A percentile compares a stretch with the other conserved stretches of the same genome.
phyloP scores from a whole-genome alignment of 2,797 vertebrate genomes.

The Lepus oiostolus region DNA sequence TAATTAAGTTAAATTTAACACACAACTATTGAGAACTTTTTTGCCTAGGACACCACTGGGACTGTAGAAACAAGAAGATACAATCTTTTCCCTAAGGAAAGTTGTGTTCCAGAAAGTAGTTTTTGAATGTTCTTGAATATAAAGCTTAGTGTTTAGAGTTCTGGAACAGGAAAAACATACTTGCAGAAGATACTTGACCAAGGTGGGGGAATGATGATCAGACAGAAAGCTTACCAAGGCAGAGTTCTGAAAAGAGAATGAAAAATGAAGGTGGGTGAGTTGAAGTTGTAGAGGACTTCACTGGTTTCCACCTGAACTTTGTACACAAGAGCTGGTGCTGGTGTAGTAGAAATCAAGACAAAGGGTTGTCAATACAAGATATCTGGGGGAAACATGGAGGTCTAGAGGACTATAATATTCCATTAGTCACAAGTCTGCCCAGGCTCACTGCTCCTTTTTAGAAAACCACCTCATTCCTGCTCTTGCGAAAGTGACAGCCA shows the following conservation, averaged over 20 bases:
- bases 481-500: background rate
- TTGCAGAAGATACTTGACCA: background rate
- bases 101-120: background rate
- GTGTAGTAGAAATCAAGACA: background rate
- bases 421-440: background rate
- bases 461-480: background rate
- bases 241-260: background rate
- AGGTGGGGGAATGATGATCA: background rate
- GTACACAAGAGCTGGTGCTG: background rate
- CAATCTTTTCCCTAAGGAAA: background rate
- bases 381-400: background rate
- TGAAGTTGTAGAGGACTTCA: background rate
- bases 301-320: background rate
- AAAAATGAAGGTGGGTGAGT: background rate
- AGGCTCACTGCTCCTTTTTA: background rate
- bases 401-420: background rate
- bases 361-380: background rate
- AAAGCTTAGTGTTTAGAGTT: constrained; percentile 14
- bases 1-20: background rate
- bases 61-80: background rate
- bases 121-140: background rate
- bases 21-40: background rate
- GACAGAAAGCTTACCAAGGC: background rate
- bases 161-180: background rate
- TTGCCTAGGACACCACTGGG: background rate